These are phyloP conservation scores for Meandrina meandrites DNA, from an alignment of 92 coral and sea anemone species.

Conservation along the genomic window DNA sequence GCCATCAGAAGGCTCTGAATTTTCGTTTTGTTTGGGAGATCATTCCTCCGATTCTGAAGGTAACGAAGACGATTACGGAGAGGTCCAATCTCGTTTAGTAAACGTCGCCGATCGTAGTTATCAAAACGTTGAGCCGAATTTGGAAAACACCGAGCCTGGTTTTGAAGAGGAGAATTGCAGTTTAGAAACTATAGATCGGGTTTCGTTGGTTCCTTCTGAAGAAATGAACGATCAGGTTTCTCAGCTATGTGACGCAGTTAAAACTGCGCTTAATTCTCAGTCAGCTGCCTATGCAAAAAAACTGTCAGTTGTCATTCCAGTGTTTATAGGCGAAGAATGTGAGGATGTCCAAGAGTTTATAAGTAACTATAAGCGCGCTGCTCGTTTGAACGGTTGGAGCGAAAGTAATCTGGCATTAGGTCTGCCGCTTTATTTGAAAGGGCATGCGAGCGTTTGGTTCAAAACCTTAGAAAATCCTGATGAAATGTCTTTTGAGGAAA, in stretches of 20 bases:
- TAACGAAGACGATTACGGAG: too few relatives aligned
- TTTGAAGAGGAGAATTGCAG: too few relatives aligned
- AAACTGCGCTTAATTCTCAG: too few relatives aligned
- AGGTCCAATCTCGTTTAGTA: too few relatives aligned
- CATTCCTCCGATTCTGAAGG: too few relatives aligned
- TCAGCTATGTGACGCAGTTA: not conserved
- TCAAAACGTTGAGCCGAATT: too few relatives aligned
- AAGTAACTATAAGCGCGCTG: not conserved
- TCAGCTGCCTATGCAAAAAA: too few relatives aligned
- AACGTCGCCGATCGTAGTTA: too few relatives aligned
- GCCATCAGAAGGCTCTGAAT: too few relatives aligned
- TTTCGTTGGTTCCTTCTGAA: too few relatives aligned
- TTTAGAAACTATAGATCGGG: too few relatives aligned
- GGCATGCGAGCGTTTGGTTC: conserved; percentile 31
- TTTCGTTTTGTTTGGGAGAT: not conserved
- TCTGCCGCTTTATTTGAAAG: not conserved
- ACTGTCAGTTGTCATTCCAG: not conserved
- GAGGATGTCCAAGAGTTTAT: conserved; percentile 27
- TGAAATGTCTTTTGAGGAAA: conserved; percentile 9
- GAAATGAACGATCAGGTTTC: not conserved
- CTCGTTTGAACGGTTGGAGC: conserved; percentile 16
- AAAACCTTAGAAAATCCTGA: not conserved
- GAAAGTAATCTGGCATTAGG: not conserved
- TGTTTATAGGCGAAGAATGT: not conserved
- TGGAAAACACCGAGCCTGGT: too few relatives aligned